A percentile compares a stretch with the other conserved stretches of the same genome.
These are phyloP conservation scores for Apistogramma diplotaenia DNA, from an alignment of 2,113 vertebrate species.

Conservation along the genomic window DNA sequence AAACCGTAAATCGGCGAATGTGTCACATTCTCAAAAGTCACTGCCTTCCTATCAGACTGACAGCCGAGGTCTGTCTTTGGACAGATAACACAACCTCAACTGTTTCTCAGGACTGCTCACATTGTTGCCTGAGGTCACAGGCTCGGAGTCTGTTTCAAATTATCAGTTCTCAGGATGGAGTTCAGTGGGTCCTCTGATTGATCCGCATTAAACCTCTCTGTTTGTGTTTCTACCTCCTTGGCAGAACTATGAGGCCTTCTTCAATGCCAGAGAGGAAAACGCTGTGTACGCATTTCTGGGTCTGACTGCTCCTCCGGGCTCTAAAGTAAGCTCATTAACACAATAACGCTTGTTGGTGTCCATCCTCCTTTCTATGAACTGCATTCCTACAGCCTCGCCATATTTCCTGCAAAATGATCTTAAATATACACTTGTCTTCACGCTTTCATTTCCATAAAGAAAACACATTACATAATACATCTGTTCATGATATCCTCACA, in stretches of 20 bases:
- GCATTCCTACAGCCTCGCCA: not conserved
- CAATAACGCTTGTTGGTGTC: not conserved
- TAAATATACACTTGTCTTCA: slow-evolving; percentile 23
- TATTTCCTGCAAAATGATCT: not conserved
- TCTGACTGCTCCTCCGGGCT: slow-evolving; percentile 92
- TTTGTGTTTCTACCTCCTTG: not conserved
- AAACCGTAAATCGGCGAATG: slow-evolving; percentile 15
- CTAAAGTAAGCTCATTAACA: slow-evolving; percentile 81
- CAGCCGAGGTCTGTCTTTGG: slow-evolving; percentile 2
- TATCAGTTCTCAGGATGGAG: slow-evolving; percentile 10
- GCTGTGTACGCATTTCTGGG: slow-evolving; percentile 93
- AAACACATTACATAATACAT: slow-evolving; percentile 56
- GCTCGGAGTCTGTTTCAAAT: slow-evolving; percentile 25
- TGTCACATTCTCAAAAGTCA: slow-evolving; percentile 22
- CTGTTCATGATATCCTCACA: slow-evolving; percentile 33
- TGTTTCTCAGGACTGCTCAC: not conserved
- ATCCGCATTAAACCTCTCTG: not conserved
- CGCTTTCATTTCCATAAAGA: slow-evolving; percentile 18
- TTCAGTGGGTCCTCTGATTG: not conserved
- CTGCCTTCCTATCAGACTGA: slow-evolving; percentile 25
- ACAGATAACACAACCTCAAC: slow-evolving; percentile 34
- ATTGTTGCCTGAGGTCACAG: slow-evolving; percentile 11
- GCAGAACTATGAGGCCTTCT: slow-evolving; percentile 94
- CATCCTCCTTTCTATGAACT: not conserved
- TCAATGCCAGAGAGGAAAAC: slow-evolving; percentile 94